These are phyloP conservation scores for Thecophora atra DNA, from an alignment of 2,888 invertebrate genomes.

Conservation along the genomic window DNA sequence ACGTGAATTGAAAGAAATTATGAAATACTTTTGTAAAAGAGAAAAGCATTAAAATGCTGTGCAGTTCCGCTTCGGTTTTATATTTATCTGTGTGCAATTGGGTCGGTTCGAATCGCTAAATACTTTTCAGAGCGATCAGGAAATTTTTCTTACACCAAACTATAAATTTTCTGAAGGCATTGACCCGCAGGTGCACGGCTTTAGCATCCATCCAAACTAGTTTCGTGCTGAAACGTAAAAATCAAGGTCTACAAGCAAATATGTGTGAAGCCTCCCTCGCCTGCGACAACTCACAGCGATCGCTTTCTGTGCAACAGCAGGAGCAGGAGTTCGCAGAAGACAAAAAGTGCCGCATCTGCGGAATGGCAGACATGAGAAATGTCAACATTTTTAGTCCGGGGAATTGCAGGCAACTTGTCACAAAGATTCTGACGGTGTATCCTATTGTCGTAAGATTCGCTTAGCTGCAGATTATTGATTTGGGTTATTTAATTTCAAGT, in stretches of 20 bases:
- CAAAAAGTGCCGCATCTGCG: slow-evolving; percentile 57
- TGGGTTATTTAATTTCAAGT: neutral
- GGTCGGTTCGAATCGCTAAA: no score
- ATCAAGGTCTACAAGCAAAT: neutral
- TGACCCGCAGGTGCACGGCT: no score
- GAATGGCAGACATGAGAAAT: slow-evolving; percentile 51
- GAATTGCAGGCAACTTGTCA: slow-evolving; percentile 47
- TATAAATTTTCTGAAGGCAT: no score
- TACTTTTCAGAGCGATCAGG: no score
- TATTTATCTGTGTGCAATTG: no score
- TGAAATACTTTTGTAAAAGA: no score
- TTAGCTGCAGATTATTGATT: slow-evolving; percentile 8
- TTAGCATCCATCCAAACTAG: neutral
- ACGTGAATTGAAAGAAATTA: no score
- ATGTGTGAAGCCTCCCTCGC: slow-evolving; percentile 8
- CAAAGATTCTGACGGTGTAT: slow-evolving; percentile 54
- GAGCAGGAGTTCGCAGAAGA: slow-evolving; percentile 44
- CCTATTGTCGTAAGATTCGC: slow-evolving; percentile 52
- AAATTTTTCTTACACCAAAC: no score
- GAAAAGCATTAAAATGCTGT: no score
- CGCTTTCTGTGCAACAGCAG: neutral
- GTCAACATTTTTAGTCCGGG: slow-evolving; percentile 48
- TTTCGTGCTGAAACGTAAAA: neutral
- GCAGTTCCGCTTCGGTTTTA: no score
- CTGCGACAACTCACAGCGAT: neutral